Evolutionary conservation across 92 coral and sea anemone species (phyloP), one percentile per base, ranked within the genome.

Genomic region (Epizoanthus ramosus): DNA sequence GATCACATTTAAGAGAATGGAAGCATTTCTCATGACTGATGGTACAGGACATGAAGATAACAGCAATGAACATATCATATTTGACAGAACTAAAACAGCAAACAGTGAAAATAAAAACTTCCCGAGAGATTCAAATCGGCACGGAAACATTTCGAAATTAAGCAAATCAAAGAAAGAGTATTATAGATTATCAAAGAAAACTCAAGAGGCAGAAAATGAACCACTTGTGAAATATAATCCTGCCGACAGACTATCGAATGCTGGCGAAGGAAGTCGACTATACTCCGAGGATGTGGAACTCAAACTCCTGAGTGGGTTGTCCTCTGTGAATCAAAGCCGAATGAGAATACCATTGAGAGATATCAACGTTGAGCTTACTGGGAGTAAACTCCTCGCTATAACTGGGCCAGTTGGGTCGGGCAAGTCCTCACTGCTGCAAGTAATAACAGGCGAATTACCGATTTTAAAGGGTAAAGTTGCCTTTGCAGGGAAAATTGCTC

Each of bases 381-480:
- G 61, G 24, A 73, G 35, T 28, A 73, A 73, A 16, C 41, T 73
- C 63, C 41, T 73, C 57, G 79, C 63, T 24, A 39, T 73, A 43
- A 73, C 79, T 23, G 79, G 79, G 3, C 63, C 79, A 24, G 79
- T 73, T 73, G 79, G 79, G 16, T 73, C 79, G 23, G 79, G 79
- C 28, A 73, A 73, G 15, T 73, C 79, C 33, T 73, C 79, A 24
- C 79, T 73, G 37, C n/a, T 73, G 31, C 79, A 73, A 73, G 60
- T 73, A n/a, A 73, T 73, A 17, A 73, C 57, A 52, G 79, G 79
- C 14, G 79, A 73, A 41, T 54, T 73, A 5, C 79, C 79, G 8
- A 52, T 73, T 73, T 54, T 52, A 33, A 52, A 73, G 79, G 79
- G 79, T 17, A 54, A 54, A 52, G 31, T 73, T 43, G 54, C 61